These are phyloP conservation scores for Ophioninae sp. DNA, from an alignment of 2,888 invertebrate genomes.

Conservation along the genomic window DNA sequence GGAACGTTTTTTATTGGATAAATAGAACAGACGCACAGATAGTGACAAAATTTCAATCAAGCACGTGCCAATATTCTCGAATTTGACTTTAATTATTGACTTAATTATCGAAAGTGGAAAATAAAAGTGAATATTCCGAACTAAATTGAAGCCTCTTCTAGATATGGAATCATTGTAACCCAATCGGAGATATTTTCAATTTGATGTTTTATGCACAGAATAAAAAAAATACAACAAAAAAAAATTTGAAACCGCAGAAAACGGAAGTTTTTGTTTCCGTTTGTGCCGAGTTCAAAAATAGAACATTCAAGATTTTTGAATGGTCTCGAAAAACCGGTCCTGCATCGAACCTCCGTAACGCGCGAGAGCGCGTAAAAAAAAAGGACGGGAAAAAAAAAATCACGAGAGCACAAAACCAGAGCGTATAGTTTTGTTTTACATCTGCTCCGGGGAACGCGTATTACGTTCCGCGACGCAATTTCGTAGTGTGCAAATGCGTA, in stretches of 20 bases:
- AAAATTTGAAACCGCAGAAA: slow-evolving; percentile 17
- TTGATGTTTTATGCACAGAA: neutral
- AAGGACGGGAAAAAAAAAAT: slow-evolving; percentile 31
- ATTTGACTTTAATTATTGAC: too few relatives aligned
- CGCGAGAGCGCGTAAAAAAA: slow-evolving; percentile 6
- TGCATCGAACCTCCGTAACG: slow-evolving; percentile 24
- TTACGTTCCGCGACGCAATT: slow-evolving; percentile 48
- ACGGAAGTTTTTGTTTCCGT: slow-evolving; percentile 21
- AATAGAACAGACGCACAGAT: too few relatives aligned
- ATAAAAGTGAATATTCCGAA: neutral
- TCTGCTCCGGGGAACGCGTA: slow-evolving; percentile 42
- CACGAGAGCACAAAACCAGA: slow-evolving; percentile 31
- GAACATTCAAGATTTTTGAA: slow-evolving; percentile 44
- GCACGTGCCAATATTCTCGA: too few relatives aligned
- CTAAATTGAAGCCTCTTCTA: neutral
- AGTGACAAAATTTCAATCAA: too few relatives aligned
- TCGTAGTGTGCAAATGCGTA: slow-evolving; percentile 56
- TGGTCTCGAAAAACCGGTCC: slow-evolving; percentile 37
- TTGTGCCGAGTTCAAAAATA: slow-evolving; percentile 22
- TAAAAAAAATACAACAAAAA: neutral
- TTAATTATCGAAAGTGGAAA: too few relatives aligned
- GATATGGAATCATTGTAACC: neutral
- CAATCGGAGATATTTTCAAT: neutral
- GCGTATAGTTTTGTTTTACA: slow-evolving; percentile 46
- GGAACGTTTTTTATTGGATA: too few relatives aligned